Evolutionary conservation across 2,797 vertebrate species (phyloP).

Genomic region (Spinibarbus caldwelli): DNA sequence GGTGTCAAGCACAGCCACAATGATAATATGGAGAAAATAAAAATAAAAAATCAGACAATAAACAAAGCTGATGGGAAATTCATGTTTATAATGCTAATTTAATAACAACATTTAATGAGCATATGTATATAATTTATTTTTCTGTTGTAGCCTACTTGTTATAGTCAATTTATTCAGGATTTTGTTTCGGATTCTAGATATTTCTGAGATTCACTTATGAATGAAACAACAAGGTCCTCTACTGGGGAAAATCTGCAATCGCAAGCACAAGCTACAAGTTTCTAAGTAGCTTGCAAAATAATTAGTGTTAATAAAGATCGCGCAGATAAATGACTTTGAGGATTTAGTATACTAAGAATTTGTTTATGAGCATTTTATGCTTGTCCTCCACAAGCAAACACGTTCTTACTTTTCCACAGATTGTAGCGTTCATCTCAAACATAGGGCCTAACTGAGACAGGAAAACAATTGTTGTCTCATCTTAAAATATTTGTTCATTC

Average conservation of each 20-base stretch:
- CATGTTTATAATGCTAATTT: neutral
- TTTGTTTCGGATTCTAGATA: neutral
- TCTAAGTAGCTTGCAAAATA: neutral
- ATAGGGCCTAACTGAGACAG: neutral
- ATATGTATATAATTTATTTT: neutral
- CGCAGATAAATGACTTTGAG: neutral
- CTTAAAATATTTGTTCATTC: neutral
- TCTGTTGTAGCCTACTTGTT: neutral
- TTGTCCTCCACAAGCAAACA: neutral
- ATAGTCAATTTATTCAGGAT: neutral
- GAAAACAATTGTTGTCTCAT: neutral
- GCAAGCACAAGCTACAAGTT: constrained; percentile 3
- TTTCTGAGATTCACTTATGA: neutral
- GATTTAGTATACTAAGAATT: neutral
- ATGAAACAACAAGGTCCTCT: constrained; percentile 50
- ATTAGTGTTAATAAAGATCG: neutral
- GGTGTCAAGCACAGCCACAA: constrained; percentile 9
- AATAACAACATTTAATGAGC: neutral
- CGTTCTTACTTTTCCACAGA: neutral
- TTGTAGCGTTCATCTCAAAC: neutral
- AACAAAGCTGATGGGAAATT: neutral
- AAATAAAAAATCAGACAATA: constrained; percentile 16
- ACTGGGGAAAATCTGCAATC: constrained; percentile 31
- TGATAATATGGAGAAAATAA: neutral
- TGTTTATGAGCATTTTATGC: neutral